Evolutionary conservation across 1,140 invertebrate species (phyloP).

Genomic region (Drosophila erecta): DNA sequence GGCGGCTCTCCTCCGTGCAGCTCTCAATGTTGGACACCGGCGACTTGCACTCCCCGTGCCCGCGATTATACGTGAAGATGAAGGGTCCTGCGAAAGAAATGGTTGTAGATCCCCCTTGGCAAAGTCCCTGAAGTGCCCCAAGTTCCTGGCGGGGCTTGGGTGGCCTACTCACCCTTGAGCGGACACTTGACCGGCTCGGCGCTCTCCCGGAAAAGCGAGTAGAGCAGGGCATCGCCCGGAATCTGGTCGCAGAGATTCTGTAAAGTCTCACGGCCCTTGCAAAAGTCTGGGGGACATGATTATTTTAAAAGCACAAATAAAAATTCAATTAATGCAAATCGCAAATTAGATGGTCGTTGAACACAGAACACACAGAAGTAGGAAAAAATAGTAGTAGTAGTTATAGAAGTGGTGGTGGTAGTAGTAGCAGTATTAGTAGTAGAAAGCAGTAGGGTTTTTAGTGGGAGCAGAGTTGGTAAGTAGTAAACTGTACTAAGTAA

Average conservation of each 20-base stretch:
- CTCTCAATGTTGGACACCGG: slow-evolving; percentile 94
- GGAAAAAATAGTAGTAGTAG: slow-evolving; percentile 40
- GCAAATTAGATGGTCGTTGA: slow-evolving; percentile 54
- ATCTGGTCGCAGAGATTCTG: slow-evolving; percentile 93
- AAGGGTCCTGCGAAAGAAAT: slow-evolving; percentile 72
- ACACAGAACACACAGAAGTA: slow-evolving; percentile 53
- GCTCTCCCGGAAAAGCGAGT: slow-evolving; percentile 94
- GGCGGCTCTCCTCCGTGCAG: slow-evolving; percentile 94
- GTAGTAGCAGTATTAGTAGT: slow-evolving; percentile 59
- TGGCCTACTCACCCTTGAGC: slow-evolving; percentile 87
- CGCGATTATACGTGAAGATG: slow-evolving; percentile 88
- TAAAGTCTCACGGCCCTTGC: slow-evolving; percentile 90
- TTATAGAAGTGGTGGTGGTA: slow-evolving; percentile 34
- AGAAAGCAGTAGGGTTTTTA: slow-evolving; percentile 50
- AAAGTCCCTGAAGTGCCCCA: slow-evolving; percentile 28
- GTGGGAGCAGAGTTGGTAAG: slow-evolving; percentile 37
- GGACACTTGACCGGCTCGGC: slow-evolving; percentile 92
- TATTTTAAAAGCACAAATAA: slow-evolving; percentile 83
- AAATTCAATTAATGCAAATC: slow-evolving; percentile 84
- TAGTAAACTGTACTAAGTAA: slow-evolving; percentile 48
- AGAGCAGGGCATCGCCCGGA: slow-evolving; percentile 93
- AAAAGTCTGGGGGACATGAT: slow-evolving; percentile 89
- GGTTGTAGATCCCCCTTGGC: background rate
- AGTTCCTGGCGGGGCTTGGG: slow-evolving; percentile 6
- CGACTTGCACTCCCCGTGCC: slow-evolving; percentile 92